Conservation (phyloP, 1,140 invertebrate genomes). For the Teleogryllus occipitalis region DNA sequence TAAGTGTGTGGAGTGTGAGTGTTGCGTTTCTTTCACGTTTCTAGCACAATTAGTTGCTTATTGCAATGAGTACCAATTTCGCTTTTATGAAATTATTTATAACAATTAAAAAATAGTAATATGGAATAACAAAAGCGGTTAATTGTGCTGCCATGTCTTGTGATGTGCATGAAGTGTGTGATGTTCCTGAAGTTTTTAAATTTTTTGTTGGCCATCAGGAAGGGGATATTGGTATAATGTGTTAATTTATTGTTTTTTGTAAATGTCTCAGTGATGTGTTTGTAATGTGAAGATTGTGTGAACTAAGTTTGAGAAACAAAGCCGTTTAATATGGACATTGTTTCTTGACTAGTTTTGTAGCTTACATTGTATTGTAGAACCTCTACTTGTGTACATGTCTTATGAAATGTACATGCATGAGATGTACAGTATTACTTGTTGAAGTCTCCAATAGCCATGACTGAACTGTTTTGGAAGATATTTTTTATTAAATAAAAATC, state of each 20-base stretch:
- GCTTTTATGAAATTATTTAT: neutral
- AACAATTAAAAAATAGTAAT: neutral
- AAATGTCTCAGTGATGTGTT: neutral
- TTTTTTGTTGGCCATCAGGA: neutral
- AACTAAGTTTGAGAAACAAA: neutral
- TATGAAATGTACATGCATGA: neutral
- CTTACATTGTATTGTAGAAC: neutral
- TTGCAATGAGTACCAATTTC: neutral
- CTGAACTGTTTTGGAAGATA: neutral
- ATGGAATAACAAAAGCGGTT: neutral
- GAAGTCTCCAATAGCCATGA: neutral
- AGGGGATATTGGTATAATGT: neutral
- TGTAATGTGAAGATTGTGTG: neutral
- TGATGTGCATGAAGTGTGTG: neutral
- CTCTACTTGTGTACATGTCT: neutral
- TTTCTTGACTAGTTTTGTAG: neutral
- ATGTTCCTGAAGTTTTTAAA: neutral
- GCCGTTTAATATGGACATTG: neutral
- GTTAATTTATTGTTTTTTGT: neutral
- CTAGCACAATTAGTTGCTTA: neutral
- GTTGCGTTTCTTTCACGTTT: neutral
- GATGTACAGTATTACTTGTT: conserved; percentile 1
- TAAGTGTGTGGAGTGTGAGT: conserved; percentile 8
- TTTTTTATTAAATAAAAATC: neutral
- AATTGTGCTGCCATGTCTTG: neutral